Evolutionary conservation across 53 echinoderm and acorn worm species (phyloP).

Genomic region (Holothuria scabra): DNA sequence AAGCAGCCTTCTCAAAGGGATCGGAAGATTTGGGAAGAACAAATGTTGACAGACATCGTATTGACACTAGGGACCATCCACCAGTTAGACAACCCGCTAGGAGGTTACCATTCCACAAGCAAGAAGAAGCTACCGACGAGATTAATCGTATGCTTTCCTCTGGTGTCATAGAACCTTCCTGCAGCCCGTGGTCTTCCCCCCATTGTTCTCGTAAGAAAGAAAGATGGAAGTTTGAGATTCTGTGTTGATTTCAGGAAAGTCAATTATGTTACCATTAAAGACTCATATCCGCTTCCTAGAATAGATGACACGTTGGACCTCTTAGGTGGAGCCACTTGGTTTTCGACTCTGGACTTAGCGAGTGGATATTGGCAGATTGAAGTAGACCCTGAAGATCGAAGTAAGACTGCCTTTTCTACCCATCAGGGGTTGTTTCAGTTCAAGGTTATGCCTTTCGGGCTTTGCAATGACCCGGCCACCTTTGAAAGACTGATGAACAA

Average conservation of each 20-base stretch:
- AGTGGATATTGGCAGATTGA: slow-evolving; percentile 56
- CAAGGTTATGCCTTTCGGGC: slow-evolving; percentile 54
- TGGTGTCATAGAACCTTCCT: slow-evolving; percentile 34
- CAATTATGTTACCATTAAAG: slow-evolving; percentile 35
- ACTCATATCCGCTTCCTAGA: slow-evolving; percentile 51
- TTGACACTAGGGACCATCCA: slow-evolving; percentile 35
- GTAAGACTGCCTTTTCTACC: slow-evolving; percentile 62
- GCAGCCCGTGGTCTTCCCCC: slow-evolving; percentile 47
- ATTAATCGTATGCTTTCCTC: slow-evolving; percentile 25
- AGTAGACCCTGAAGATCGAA: slow-evolving; percentile 47
- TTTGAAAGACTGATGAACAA: slow-evolving; percentile 66
- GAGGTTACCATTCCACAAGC: slow-evolving; percentile 44
- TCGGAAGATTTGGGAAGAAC: slow-evolving; percentile 43
- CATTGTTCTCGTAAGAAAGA: slow-evolving; percentile 48
- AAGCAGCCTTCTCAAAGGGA: slow-evolving; percentile 1
- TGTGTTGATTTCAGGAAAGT: slow-evolving; percentile 42
- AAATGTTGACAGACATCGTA: slow-evolving; percentile 9
- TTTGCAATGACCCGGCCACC: slow-evolving; percentile 30
- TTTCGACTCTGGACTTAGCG: slow-evolving; percentile 44
- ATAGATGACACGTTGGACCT: too few species aligned
- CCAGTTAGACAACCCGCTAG: slow-evolving; percentile 40
- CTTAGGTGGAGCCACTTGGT: slow-evolving; percentile 31
- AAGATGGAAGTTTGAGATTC: slow-evolving; percentile 37
- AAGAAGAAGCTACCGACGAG: slow-evolving; percentile 40
- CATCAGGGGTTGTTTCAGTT: slow-evolving; percentile 58